Base-by-base conservation (phyloP, 2,113 vertebrate genomes). In the Numida meleagris region DNA sequence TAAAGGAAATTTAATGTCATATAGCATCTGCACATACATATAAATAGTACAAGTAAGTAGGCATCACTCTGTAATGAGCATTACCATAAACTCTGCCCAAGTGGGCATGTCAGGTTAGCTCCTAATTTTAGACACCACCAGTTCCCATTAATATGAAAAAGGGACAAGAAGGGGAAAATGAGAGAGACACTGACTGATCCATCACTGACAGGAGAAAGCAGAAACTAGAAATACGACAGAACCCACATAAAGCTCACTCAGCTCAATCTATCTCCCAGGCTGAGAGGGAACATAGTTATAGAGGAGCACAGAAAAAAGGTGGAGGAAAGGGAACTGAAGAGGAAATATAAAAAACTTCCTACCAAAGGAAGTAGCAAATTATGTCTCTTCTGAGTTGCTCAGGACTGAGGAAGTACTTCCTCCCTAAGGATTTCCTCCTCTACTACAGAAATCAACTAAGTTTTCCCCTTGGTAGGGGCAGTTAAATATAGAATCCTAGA, bases 1-100 rank as follows among this genome's bases (percentile, higher is more conserved):
- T 53, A 73, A 90, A 76, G 16, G 43, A 5, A 20, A 31, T 80
- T 57, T 70, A 31, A n/a, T 27, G 25, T 11, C 42, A 63, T 6
- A 36, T 4, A 33, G 16, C 7, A 29, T 10, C 9, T 62, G 6
- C 57, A 42, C 3, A 10, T 57, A 21, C 0, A 0, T 50, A 70
- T 8, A 8, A 50, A 15, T 42, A 29, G 6, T 23, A 55, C 12
- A 36, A n/a, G 13, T 20, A 84, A 4, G 3, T 33, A 34, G 36
- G 5, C 9, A 7, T 20, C 23, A 21, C 8, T 12, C 10, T 66
- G 11, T 11, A 50, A 31, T 72, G 8, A 65, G 2, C 1, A 36
- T 59, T 76, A 72, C 71, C 1, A 15, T n/a, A 42, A 87, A 79
- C 23, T 82, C 24, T 66, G 45, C 57, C 8, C 9, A 59, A 63